Conservation (phyloP, 92 coral and sea anemone genomes). For the Anthopleura xanthogrammica region DNA sequence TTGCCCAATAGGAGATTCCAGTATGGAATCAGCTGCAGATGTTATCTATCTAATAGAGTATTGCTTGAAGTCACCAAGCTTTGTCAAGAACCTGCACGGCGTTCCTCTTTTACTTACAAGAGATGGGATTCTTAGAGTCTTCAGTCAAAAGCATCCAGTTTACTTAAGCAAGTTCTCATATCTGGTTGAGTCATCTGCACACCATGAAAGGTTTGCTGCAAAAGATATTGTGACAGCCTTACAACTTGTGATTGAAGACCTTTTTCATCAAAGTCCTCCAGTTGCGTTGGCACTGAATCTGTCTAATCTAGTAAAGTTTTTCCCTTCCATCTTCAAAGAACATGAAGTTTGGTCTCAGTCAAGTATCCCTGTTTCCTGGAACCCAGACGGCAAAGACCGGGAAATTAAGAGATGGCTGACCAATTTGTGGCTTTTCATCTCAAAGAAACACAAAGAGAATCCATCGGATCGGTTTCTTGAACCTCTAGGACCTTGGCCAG, state of each 20-base stretch:
- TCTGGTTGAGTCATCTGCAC: conserved; percentile 41
- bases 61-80: conserved; percentile 57
- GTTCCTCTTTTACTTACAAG: conserved; percentile 60
- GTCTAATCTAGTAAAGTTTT: conserved; percentile 48
- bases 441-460: conserved; percentile 20
- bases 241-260: neutral
- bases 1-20: conserved; percentile 47
- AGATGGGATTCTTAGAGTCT: conserved; percentile 48
- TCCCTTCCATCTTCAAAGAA: conserved; percentile 29
- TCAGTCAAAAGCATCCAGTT: conserved; percentile 31
- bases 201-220: conserved; percentile 23
- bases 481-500: conserved; percentile 70
- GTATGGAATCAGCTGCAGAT: conserved; percentile 34
- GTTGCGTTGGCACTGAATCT: conserved; percentile 54
- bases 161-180: conserved; percentile 55
- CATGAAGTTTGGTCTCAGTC: conserved; percentile 43
- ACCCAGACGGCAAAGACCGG: conserved; percentile 26
- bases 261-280: conserved; percentile 5
- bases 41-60: conserved; percentile 41
- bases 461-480: conserved; percentile 42
- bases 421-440: conserved; percentile 65
- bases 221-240: neutral
- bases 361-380: conserved; percentile 58
- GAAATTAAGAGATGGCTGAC: conserved; percentile 53
- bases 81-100: conserved; percentile 51